Percentiles rank a stretch among this genome's conserved stretches.
These are phyloP conservation scores for Drosophila ercepeae DNA, from an alignment of 1,140 invertebrate species.

Conservation along the genomic window DNA sequence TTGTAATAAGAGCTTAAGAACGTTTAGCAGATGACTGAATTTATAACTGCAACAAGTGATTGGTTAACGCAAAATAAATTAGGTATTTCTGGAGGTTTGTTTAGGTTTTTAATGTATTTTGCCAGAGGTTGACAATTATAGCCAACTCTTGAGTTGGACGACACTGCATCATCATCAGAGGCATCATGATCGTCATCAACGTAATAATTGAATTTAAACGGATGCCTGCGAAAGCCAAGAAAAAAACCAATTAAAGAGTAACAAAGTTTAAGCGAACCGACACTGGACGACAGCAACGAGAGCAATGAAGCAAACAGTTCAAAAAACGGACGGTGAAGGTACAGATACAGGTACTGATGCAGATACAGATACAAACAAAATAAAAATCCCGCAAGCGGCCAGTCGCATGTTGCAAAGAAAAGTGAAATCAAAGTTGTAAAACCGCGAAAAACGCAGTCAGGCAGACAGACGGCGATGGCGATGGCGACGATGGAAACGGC, in stretches of 20 bases:
- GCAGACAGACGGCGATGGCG: constrained; percentile 59
- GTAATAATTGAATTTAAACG: constrained; percentile 31
- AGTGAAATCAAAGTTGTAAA: constrained; percentile 83
- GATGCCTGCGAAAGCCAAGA: constrained; percentile 52
- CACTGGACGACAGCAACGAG: constrained; percentile 63
- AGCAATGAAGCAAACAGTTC: constrained; percentile 79
- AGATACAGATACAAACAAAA: constrained; percentile 34
- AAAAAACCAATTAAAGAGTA: constrained; percentile 79
- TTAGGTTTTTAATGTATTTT: too few species aligned
- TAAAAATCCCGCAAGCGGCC: constrained; percentile 35
- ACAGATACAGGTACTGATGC: constrained; percentile 42
- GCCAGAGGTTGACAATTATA: constrained; percentile 76
- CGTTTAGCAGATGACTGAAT: constrained; percentile 6
- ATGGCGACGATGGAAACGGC: constrained; percentile 52
- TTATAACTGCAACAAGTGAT: constrained; percentile 12
- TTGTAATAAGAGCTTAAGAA: constrained; percentile 41
- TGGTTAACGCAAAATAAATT: background rate
- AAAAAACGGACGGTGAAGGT: constrained; percentile 81
- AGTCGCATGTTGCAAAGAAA: constrained; percentile 80
- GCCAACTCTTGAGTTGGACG: constrained; percentile 49
- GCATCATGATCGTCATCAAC: constrained; percentile 39
- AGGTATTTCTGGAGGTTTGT: too few species aligned
- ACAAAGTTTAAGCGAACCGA: constrained; percentile 72
- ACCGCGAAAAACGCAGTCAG: constrained; percentile 81
- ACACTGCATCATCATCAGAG: constrained; percentile 60